Conservation (phyloP, 2,797 vertebrate genomes). For the Peromyscus melanophrys region DNA sequence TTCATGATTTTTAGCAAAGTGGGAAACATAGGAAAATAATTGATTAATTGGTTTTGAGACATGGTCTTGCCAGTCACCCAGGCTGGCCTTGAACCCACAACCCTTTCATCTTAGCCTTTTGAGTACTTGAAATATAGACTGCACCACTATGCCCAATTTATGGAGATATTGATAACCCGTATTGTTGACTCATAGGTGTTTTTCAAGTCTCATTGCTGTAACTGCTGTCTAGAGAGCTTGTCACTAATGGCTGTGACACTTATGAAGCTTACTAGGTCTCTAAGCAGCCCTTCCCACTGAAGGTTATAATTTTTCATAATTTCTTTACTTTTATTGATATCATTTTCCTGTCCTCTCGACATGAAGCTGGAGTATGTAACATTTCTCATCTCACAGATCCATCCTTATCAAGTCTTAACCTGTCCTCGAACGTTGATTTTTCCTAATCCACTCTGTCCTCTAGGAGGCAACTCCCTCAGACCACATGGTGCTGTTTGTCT, state of each 20-base stretch:
- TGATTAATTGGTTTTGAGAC: not conserved
- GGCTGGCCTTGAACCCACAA: not conserved
- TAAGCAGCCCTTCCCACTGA: not conserved
- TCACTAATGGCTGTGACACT: not conserved
- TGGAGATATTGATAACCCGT: not conserved
- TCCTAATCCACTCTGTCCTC: not conserved
- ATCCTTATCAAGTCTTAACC: not conserved
- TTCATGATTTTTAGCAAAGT: not conserved
- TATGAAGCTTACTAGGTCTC: not conserved
- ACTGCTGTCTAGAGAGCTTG: not conserved
- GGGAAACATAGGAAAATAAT: not conserved
- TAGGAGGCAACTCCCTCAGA: not conserved
- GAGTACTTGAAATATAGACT: not conserved
- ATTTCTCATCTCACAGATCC: not conserved
- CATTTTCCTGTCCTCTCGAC: not conserved
- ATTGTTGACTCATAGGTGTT: not conserved
- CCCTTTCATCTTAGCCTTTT: not conserved
- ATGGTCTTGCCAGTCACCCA: not conserved
- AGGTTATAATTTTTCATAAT: not conserved
- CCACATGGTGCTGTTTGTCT: not conserved
- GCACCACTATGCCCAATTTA: not conserved
- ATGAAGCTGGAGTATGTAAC: not conserved
- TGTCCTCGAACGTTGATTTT: not conserved
- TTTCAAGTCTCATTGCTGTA: not conserved
- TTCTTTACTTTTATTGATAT: not conserved